Conservation (phyloP, 2,113 vertebrate species). For the Dipodomys ordii region DNA sequence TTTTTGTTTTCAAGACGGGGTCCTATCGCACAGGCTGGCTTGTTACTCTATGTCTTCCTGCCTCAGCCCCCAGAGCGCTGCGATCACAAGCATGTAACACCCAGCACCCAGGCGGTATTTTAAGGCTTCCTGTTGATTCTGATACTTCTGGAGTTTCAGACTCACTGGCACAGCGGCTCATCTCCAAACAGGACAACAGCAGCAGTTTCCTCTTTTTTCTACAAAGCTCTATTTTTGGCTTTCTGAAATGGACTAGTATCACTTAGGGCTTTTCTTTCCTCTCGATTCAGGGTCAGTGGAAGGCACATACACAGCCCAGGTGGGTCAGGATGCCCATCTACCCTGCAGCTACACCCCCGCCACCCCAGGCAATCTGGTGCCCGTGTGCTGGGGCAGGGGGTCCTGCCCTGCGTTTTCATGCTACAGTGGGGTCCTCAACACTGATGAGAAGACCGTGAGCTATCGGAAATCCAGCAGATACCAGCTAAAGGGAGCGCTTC, state of each 20-base stretch:
- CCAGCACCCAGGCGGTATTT: background rate
- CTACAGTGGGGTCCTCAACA: constrained; percentile 81
- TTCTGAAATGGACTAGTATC: background rate
- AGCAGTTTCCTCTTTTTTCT: constrained; percentile 8
- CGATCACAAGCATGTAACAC: background rate
- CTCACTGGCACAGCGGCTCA: background rate
- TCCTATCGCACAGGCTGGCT: background rate
- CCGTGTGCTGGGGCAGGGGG: constrained; percentile 90
- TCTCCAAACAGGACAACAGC: background rate
- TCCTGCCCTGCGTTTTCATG: constrained; percentile 83
- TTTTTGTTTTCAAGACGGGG: background rate
- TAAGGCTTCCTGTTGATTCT: background rate
- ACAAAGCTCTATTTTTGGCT: background rate
- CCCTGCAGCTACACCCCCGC: constrained; percentile 84
- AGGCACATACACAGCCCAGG: background rate
- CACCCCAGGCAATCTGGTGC: accelerated
- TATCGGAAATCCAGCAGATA: constrained; percentile 78
- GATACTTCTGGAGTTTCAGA: background rate
- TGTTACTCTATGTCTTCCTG: background rate
- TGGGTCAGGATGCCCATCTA: constrained; percentile 86
- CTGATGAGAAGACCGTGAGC: constrained; percentile 59
- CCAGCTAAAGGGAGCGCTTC: constrained; percentile 78
- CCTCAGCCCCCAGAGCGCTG: background rate
- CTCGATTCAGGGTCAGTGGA: constrained; percentile 63
- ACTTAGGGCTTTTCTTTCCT: background rate